Evolutionary conservation across 2,888 invertebrate genomes (phyloP).

Genomic region (Physocephala rufipes): DNA sequence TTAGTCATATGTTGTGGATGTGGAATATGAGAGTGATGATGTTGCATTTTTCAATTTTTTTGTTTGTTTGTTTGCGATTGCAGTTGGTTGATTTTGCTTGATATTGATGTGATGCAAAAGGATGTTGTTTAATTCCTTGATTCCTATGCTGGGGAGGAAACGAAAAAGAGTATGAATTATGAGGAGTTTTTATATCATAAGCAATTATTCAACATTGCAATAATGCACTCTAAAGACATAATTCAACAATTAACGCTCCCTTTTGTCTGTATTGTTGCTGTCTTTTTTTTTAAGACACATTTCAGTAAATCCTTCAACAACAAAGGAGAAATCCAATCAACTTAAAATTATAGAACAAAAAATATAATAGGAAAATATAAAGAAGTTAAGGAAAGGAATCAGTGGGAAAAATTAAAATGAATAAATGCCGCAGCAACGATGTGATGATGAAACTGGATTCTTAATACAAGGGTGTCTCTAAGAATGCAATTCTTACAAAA

Average conservation of each 20-base stretch:
- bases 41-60: constrained; percentile 34
- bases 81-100: no score
- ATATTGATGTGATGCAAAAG: no score
- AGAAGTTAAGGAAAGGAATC: not conserved
- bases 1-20: constrained; percentile 38
- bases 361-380: no score
- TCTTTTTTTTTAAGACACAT: constrained; percentile 16
- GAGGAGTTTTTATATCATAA: not conserved
- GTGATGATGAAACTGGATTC: not conserved
- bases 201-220: not conserved
- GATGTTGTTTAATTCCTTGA: not conserved
- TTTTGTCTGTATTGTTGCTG: constrained; percentile 10
- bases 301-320: constrained; percentile 25
- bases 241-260: not conserved
- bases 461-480: not conserved
- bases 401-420: not conserved
- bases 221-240: not conserved
- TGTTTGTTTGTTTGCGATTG: no score
- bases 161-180: no score
- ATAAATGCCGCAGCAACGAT: not conserved
- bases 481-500: not conserved
- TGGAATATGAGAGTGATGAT: constrained; percentile 39
- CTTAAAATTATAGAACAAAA: not conserved
- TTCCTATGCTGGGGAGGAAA: no score
- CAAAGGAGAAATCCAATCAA: constrained; percentile 30